phyloP scores from a whole-genome alignment of 2,888 invertebrate genomes.

The Epistrophe grossulariae region DNA sequence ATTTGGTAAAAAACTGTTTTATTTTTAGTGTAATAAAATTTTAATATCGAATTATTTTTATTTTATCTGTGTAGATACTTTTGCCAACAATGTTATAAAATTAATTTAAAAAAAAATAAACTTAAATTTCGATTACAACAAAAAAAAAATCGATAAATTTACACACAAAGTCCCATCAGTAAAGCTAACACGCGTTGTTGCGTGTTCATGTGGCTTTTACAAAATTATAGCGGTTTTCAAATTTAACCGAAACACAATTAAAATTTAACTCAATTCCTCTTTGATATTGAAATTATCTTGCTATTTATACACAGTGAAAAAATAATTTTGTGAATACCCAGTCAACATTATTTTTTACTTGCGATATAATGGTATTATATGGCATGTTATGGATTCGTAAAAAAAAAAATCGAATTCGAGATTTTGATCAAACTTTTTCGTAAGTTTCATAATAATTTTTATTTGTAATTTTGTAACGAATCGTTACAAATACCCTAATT shows the following conservation, averaged over 20 bases:
- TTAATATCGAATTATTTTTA: conserved; percentile 16
- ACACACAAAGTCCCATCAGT: conserved; percentile 40
- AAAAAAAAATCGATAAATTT: conserved; percentile 67
- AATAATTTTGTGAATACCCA: not conserved
- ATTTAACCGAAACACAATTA: conserved; percentile 71
- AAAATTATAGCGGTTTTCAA: conserved; percentile 73
- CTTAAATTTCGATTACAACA: conserved; percentile 30
- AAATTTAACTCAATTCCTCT: conserved; percentile 71
- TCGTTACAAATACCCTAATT: too few relatives aligned
- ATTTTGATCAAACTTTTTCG: too few relatives aligned
- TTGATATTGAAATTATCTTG: conserved; percentile 73
- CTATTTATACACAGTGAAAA: conserved; percentile 5
- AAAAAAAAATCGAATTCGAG: too few relatives aligned
- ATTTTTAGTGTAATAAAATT: not conserved
- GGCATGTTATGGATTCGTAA: too few relatives aligned
- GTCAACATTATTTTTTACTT: too few relatives aligned
- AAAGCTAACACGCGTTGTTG: conserved; percentile 64
- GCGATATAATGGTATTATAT: too few relatives aligned
- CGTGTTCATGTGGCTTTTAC: conserved; percentile 70
- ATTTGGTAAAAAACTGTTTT: not conserved
- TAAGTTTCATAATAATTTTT: too few relatives aligned
- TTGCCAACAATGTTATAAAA: conserved; percentile 18
- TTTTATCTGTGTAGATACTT: conserved; percentile 2
- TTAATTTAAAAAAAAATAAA: not conserved
- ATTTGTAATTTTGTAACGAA: too few relatives aligned